Conservation (phyloP, 92 coral and sea anemone species). For the Anthopleura xanthogrammica region DNA sequence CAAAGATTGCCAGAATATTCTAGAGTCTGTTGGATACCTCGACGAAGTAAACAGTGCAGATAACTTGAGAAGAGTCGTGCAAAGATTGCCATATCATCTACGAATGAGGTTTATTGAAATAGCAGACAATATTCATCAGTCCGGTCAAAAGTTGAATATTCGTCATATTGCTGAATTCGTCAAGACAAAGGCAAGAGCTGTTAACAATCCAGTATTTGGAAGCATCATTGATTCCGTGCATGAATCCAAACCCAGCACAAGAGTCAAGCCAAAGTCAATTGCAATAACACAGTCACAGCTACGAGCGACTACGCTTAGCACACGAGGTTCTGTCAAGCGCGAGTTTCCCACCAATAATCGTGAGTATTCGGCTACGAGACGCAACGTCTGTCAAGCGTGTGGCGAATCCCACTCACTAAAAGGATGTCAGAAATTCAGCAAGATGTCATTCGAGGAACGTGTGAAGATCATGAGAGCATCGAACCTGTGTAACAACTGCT, state of each 20-base stretch:
- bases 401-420: conserved; percentile 21
- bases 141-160: conserved; percentile 23
- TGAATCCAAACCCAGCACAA: conserved; percentile 4
- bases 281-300: not conserved
- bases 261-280: not conserved
- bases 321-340: not conserved
- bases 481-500: conserved; percentile 42
- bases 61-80: conserved; percentile 35
- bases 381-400: conserved; percentile 1
- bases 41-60: conserved; percentile 48
- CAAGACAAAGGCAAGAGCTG: conserved; percentile 30
- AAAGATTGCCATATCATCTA: conserved; percentile 48
- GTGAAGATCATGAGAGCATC: conserved; percentile 17
- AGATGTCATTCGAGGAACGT: conserved; percentile 31
- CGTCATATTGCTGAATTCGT: conserved; percentile 46
- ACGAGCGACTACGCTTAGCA: not conserved
- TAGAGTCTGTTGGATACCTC: conserved; percentile 51
- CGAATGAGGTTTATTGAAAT: conserved; percentile 24
- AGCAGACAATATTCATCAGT: conserved; percentile 27
- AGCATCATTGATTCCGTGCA: conserved; percentile 17
- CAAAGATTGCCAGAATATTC: conserved; percentile 38
- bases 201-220: conserved; percentile 53
- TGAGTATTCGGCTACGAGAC: not conserved
- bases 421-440: conserved; percentile 31
- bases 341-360: not conserved